A percentile compares a stretch with the other conserved stretches of the same genome.
Evolutionary conservation across 2,113 vertebrate genomes (phyloP).

Genomic region (Tachycineta bicolor): DNA sequence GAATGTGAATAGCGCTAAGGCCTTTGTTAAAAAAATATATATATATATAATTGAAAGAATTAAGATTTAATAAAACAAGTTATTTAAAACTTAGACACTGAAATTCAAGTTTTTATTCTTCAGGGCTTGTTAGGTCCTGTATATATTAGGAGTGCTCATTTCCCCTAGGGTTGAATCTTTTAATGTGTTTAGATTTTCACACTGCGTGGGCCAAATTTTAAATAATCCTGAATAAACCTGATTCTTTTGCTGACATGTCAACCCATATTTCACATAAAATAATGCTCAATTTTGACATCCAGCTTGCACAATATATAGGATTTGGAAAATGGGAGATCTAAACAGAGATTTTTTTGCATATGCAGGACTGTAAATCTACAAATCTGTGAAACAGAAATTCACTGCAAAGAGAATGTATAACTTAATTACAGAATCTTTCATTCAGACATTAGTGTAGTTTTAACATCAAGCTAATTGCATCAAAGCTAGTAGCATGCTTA

Average conservation of each 20-base stretch:
- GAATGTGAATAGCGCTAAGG: not conserved
- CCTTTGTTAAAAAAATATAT: not conserved
- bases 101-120: not conserved
- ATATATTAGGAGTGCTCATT: not conserved
- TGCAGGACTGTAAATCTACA: not conserved
- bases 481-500: conserved; percentile 11
- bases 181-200: conserved; percentile 43
- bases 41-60: not conserved
- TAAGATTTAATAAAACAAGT: not conserved
- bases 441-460: conserved; percentile 33
- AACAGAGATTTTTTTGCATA: not conserved
- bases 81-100: not conserved
- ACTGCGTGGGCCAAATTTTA: not conserved
- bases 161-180: not conserved
- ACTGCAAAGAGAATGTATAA: not conserved
- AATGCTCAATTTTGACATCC: not conserved
- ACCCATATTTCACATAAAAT: not conserved
- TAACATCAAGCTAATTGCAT: conserved; percentile 45
- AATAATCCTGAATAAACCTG: not conserved
- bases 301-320: not conserved
- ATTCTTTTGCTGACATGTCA: not conserved
- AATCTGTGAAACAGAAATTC: not conserved
- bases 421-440: conserved; percentile 2
- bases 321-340: not conserved
- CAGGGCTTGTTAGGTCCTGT: not conserved